Evolutionary conservation across 2,888 invertebrate species (phyloP), one percentile per base, ranked within the genome.

Genomic region (Cylindroiulus punctatus): DNA sequence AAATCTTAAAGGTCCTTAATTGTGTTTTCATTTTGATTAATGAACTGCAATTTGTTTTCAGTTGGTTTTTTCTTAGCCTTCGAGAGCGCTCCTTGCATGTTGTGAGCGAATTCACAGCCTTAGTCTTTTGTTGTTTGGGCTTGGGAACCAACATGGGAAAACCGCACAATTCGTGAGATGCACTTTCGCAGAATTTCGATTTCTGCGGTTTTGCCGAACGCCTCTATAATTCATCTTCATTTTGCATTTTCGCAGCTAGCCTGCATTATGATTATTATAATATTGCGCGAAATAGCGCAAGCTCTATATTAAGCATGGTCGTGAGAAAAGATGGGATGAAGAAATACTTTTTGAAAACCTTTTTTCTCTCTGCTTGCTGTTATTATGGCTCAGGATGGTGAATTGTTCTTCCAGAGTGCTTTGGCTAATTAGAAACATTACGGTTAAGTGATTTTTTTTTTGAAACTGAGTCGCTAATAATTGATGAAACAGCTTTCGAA

Each of bases 11-110:
- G 76, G 76, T 76, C 76, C 30, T 76, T 76, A 76, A 76, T 76
- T 76, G 76, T 76, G 76, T 76, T 76, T 76, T 76, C 76, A 76
- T 76, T 76, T 76, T 76, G 76, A 76, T 76, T 76, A 76, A 76
- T 76, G 76, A 76, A 76, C 76, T 30, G 26, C 76, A 76, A 76
- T 76, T 76, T 76, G 76, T 30, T 76, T 26, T 26, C 26, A 65
- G 76, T 30, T 30, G 26, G 12, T 76, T 76, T 76, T 76, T 30
- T 30, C 76, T 5, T 52, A 5, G 14, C 14, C 19, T 4, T 47
- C 10, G 47, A 47, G 47, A 47, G 47, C 47, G 52, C 52, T 5
- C 22, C 22, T 22, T 22, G 57, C 22, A 22, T 57, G 57, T 10
- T 57, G 22, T 22, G n/a, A 57, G 76, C 30, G 22, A 65, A 65